Evolutionary conservation across 2,113 vertebrate species (phyloP), one percentile per base, ranked within the genome.

Genomic region (Tupaia tana): DNA sequence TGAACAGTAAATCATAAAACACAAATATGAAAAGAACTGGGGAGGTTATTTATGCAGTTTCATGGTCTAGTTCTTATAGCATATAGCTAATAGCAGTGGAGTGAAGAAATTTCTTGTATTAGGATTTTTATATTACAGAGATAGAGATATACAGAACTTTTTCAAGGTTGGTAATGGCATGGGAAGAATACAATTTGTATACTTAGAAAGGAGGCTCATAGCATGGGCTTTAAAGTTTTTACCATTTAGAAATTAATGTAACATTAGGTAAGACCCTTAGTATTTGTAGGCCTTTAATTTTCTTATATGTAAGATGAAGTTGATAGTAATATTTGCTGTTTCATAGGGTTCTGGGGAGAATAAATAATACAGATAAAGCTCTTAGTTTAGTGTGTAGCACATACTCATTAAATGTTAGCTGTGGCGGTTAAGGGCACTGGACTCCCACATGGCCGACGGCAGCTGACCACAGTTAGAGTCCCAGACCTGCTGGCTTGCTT

Each of bases 331-430:
- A 34, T 15, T 64, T 6, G 58, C 14, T 58, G 9, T 96, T 93
- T 78, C 19, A 4, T 91, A 66, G 71, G 29, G 16, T 81, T 78
- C 85, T 20, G 25, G 14, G 19, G 20, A 94, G 16, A 43, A 58
- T 71, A 86, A 61, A 75, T 66, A 80, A 22, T 90, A 80, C n/a
- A 88, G 66, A 25, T 54, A 70, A 84, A 91, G 11, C n/a, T 90
- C 7, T 94, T 74, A 74, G 52, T 13, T 56, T 88, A 75, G 61
- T 93, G 20, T 7, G 3, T 84, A 78, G 54, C 54, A 85, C 7
- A 2, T 83, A 56, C 19, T 89, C 56, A 91, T 75, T 93, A 93
- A 71, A 58, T 86, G 52, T 85, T 67, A 91, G 52, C 43, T 43
- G 43, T 43, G 43, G 43, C 43, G 43, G 43, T 43, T 43, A 43